Conservation (phyloP, 1,140 invertebrate genomes). For the Drosophila parabipectinata region DNA sequence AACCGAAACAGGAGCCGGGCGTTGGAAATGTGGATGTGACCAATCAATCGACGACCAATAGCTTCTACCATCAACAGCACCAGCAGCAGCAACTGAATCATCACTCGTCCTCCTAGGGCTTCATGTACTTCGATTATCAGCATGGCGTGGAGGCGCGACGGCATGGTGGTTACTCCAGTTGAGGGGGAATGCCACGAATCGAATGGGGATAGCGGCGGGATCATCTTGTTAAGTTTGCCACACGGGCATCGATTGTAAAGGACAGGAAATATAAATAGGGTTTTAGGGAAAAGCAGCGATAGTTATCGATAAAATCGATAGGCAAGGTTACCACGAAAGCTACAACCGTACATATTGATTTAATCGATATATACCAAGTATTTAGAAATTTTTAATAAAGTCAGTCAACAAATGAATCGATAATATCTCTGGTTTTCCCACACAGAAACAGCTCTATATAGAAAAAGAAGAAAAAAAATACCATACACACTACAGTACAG, state of each 20-base stretch:
- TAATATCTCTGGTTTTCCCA: neutral
- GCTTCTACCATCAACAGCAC: slow-evolving; percentile 62
- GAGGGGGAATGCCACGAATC: slow-evolving; percentile 7
- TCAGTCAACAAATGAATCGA: neutral
- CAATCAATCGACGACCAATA: slow-evolving; percentile 43
- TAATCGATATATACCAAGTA: too few species aligned
- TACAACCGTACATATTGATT: too few species aligned
- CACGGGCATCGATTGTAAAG: neutral
- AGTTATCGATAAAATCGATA: slow-evolving; percentile 2
- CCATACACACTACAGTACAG: slow-evolving; percentile 21
- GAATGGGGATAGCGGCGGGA: slow-evolving; percentile 9
- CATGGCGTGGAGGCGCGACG: slow-evolving; percentile 11
- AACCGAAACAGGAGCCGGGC: slow-evolving; percentile 84
- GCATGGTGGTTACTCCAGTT: slow-evolving; percentile 33
- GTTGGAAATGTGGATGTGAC: slow-evolving; percentile 2
- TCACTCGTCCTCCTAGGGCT: slow-evolving; percentile 82
- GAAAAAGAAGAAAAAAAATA: neutral
- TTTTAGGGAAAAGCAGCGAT: neutral
- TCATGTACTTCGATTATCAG: slow-evolving; percentile 82
- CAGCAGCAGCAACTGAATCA: slow-evolving; percentile 68
- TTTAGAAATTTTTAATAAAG: too few species aligned
- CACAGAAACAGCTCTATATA: neutral
- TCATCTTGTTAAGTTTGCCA: slow-evolving; percentile 32
- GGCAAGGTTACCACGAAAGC: neutral
- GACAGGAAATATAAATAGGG: neutral